A percentile compares a stretch with the other conserved stretches of the same genome.
phyloP scores from a whole-genome alignment of 2,797 vertebrate species.

The Myotis findleyi region DNA sequence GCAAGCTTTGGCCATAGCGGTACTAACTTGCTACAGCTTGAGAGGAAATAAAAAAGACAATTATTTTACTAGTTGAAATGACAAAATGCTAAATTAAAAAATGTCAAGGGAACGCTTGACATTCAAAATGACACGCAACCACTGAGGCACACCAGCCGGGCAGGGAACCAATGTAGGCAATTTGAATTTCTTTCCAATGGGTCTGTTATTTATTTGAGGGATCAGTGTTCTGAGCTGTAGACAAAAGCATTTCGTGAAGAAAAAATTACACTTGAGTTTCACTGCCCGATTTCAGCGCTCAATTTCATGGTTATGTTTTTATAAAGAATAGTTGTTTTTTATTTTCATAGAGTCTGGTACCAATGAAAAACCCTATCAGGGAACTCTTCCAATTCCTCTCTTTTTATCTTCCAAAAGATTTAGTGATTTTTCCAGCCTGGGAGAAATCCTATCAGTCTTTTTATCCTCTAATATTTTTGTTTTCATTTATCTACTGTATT shows the following conservation, averaged over 20 bases:
- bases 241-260: conserved; percentile 40
- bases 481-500: not conserved
- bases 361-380: not conserved
- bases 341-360: conserved; percentile 15
- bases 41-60: conserved; percentile 48
- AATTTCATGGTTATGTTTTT: conserved; percentile 7
- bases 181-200: conserved; percentile 59
- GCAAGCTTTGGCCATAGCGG: conserved; percentile 32
- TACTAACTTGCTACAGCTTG: not conserved
- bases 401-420: not conserved
- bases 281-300: conserved; percentile 19
- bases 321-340: conserved; percentile 18
- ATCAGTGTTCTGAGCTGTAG: not conserved
- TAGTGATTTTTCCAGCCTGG: conserved; percentile 1
- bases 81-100: conserved; percentile 71
- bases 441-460: conserved; percentile 38
- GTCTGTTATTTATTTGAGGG: conserved; percentile 43
- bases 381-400: not conserved
- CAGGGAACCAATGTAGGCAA: conserved; percentile 45
- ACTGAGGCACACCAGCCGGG: too few relatives aligned
- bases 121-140: too few relatives aligned
- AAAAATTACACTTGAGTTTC: conserved; percentile 25
- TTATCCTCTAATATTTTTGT: not conserved
- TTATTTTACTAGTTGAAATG: conserved; percentile 64
- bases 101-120: not conserved